phyloP scores from a whole-genome alignment of 2,113 vertebrate genomes.

The Cynocephalus volans region DNA sequence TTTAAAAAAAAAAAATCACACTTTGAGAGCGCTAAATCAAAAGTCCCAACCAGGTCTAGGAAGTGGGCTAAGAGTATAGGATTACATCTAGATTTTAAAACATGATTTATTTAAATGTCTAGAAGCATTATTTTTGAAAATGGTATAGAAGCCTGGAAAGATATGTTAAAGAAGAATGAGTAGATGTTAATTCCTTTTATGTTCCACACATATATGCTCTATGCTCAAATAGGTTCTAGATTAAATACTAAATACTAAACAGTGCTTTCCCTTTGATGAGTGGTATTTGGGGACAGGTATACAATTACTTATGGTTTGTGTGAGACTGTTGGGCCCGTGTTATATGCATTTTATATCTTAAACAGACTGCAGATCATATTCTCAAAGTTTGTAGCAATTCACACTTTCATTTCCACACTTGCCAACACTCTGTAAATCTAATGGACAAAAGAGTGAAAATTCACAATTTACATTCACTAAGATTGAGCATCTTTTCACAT shows the following conservation, averaged over 20 bases:
- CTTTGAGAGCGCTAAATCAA: not conserved
- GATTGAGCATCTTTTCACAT: not conserved
- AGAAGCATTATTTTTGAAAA: not conserved
- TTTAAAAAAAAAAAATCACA: not conserved
- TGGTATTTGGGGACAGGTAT: not conserved
- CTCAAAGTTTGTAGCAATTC: not conserved
- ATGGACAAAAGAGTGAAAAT: conserved; percentile 3
- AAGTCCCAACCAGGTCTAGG: not conserved
- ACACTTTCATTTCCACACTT: not conserved
- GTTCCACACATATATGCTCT: not conserved
- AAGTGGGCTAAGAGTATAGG: not conserved
- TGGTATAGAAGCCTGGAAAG: not conserved
- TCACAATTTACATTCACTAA: not conserved
- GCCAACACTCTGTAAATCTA: not conserved
- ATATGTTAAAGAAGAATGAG: not conserved
- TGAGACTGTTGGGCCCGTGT: not conserved
- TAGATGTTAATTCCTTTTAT: not conserved
- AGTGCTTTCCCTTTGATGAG: not conserved
- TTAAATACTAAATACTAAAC: not conserved
- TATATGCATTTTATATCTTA: not conserved
- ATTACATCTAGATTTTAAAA: not conserved
- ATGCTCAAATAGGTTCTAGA: not conserved
- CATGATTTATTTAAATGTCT: not conserved
- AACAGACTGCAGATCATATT: not conserved
- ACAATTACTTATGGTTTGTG: not conserved